Percentiles rank a stretch among this genome's conserved stretches.
Conservation (phyloP, 2,113 vertebrate species). For the Cephalophus harveyi region DNA sequence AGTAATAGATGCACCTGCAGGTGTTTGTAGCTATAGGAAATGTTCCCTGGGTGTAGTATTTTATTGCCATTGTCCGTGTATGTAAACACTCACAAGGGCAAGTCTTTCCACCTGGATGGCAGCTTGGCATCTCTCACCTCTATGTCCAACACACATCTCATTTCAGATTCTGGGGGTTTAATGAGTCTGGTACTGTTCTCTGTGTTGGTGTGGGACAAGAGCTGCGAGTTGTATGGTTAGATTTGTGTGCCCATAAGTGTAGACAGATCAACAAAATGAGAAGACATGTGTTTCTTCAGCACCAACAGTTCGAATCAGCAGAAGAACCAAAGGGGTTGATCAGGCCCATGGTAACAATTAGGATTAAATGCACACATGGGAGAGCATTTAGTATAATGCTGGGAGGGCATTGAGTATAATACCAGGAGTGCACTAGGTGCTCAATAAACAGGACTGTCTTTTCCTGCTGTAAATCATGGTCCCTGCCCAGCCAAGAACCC, state of each 20-base stretch:
- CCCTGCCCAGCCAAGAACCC: not conserved
- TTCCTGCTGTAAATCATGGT: not conserved
- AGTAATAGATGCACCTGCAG: not conserved
- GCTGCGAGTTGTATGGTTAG: rapidly evolving
- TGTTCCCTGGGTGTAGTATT: not conserved
- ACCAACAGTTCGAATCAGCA: not conserved
- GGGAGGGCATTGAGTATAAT: not conserved
- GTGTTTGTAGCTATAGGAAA: not conserved
- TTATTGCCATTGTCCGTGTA: not conserved
- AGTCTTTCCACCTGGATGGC: not conserved
- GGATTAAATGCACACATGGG: not conserved
- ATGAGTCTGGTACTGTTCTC: not conserved
- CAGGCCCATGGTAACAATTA: not conserved
- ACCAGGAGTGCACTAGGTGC: not conserved
- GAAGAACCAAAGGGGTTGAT: not conserved
- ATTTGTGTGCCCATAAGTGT: not conserved
- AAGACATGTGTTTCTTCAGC: not conserved
- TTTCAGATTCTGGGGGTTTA: not conserved
- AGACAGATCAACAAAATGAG: not conserved
- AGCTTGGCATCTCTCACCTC: not conserved
- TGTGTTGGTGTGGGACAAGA: not conserved
- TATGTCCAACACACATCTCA: not conserved
- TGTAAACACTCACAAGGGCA: rapidly evolving
- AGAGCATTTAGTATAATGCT: not conserved
- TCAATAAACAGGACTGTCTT: not conserved